Base-by-base conservation (phyloP, 1,140 invertebrate genomes). In the Penaeus vannamei region DNA sequence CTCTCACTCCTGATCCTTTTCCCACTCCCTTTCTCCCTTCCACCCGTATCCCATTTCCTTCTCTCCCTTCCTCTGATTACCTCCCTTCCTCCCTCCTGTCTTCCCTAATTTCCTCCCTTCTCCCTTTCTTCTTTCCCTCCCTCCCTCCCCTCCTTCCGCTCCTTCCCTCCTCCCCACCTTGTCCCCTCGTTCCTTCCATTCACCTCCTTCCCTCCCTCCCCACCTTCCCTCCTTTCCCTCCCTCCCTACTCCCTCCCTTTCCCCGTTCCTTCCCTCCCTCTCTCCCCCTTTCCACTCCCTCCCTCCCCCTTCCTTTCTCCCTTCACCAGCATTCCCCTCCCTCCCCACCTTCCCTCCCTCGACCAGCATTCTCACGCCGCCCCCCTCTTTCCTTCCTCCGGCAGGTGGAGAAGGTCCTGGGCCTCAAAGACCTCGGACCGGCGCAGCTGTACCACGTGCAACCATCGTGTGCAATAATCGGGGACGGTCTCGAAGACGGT, bases 381-480 rank as follows among this genome's bases (percentile, higher is more conserved):
- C 10, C 10, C 42, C 2, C 19, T 61, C 62, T 32, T 3, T 26
- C 23, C 62, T 8, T 29, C 64, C 32, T 32, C 23, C 61, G 23
- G 1, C 86, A 88, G 77, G 72, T 91, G 19, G 90, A 91, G 61
- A 85, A 82, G 66, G 46, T 66, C n/a, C 90, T 91, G 19, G 90
- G 90, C 19, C 84, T 91, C 42, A 76, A 77, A n/a, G 87, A 88
- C 10, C 53, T 88, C 22, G 87, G 87, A 0, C 87, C 87, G 19
- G 53, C 87, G 2, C 87, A 88, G 69, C 82, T 84, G 2, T 88
- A 76, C 87, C 89, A 92, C 86, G 85, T 88, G 7, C 86, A 90
- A 64, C 86, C 88, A 10, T 87, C 89, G 2, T 90, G 89, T 26
- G 91, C 86, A 59, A 81, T 91, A 42, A 90, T 86, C 3, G 90